A percentile compares a stretch with the other conserved stretches of the same genome.
phyloP scores from a whole-genome alignment of 1,140 invertebrate species.

The Helicoverpa armigera region DNA sequence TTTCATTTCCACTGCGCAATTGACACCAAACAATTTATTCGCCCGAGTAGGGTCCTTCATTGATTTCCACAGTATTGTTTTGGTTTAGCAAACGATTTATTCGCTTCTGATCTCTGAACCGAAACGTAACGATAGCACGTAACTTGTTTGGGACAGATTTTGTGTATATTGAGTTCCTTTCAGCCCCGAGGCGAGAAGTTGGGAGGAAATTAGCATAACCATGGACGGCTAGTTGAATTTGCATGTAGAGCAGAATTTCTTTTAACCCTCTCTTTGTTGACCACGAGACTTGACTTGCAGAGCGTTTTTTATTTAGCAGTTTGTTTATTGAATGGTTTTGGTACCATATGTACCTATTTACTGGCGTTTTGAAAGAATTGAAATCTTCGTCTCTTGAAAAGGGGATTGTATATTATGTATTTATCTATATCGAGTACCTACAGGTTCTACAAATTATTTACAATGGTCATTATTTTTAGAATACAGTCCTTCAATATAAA shows the following conservation, averaged over 20 bases:
- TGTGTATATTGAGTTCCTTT: constrained; percentile 13
- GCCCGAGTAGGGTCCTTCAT: constrained; percentile 8
- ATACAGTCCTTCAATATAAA: too few relatives aligned
- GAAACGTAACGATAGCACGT: neutral
- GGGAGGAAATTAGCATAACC: constrained; percentile 23
- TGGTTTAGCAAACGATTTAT: constrained; percentile 16
- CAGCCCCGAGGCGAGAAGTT: neutral
- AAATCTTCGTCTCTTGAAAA: neutral
- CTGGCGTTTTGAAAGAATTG: neutral
- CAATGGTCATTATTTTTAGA: too few relatives aligned
- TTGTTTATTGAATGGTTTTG: neutral
- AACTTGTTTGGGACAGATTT: constrained; percentile 31
- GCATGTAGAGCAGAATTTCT: neutral
- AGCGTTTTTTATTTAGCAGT: neutral
- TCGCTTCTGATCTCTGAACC: constrained; percentile 6
- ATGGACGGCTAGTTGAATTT: neutral
- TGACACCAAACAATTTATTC: constrained; percentile 6
- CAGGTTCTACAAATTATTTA: too few relatives aligned
- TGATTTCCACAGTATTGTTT: constrained; percentile 20
- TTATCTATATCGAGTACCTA: too few relatives aligned
- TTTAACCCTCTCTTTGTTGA: too few relatives aligned
- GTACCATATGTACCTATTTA: too few relatives aligned
- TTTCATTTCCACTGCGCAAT: neutral
- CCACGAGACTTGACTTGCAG: neutral
- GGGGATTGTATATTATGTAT: too few relatives aligned